Evolutionary conservation across 2,113 vertebrate genomes (phyloP), one percentile per base, ranked within the genome.

Genomic region (Delphinus delphis): DNA sequence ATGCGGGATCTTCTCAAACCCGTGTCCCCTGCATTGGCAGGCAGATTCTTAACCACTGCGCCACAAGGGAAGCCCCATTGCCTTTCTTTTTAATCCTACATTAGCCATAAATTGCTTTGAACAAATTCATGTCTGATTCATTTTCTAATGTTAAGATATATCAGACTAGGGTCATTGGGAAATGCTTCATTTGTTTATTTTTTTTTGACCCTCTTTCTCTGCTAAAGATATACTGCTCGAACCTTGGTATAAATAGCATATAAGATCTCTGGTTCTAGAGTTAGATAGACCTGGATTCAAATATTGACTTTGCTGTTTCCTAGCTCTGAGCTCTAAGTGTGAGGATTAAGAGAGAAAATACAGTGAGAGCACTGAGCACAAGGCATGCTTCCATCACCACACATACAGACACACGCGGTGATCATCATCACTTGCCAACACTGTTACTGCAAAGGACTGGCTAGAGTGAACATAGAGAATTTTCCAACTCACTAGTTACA

Each of bases 61-160:
- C 53, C 15, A 53, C 5, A 53, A 53, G 53, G 53, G 53, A 53
- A 53, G 53, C 53, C 53, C 53, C 53, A 53, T 91, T 65, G 23
- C 7, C 20, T 89, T 94, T 70, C n/a, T 86, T 80, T 73, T 44
- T 20, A 68, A 50, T 67, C 47, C 47, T 94, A 58, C 73, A 62
- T 60, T 63, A 44, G 18, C 50, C 25, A 17, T 85, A 65, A 89
- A 26, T 28, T 70, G n/a, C 58, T 95, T 80, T 80, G n/a, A 80
- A 84, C 36, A 55, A 76, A 95, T 84, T 81, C 38, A n/a, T 2
- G 70, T 50, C 63, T 68, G 28, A 63, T 68, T 97, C 15, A 74
- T 50, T 90, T 87, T 33, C 47, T 74, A 63, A 93, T 47, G 12
- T 73, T 91, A 95, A 94, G 21, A 84, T 68, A 83, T 70, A 67